phyloP scores from a whole-genome alignment of 2,797 vertebrate genomes.

The Macropodus opercularis region DNA sequence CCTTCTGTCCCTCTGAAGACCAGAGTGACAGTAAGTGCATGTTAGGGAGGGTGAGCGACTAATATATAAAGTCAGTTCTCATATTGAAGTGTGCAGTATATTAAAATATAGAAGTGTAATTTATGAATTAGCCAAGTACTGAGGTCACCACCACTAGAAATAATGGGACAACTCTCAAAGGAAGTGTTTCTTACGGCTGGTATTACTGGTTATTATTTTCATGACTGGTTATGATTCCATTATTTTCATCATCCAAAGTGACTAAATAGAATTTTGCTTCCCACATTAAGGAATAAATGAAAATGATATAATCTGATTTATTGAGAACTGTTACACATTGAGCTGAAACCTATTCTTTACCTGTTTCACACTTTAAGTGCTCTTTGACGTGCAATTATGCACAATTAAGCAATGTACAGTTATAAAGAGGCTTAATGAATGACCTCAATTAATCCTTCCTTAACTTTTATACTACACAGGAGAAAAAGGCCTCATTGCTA shows the following conservation, averaged over 20 bases:
- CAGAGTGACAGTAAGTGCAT: not conserved
- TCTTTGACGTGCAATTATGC: conserved; percentile 3
- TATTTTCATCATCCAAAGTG: too few species aligned
- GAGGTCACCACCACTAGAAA: too few species aligned
- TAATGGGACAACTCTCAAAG: not conserved
- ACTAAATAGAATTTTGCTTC: too few species aligned
- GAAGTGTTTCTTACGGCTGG: not conserved
- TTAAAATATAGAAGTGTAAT: not conserved
- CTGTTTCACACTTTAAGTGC: conserved; percentile 4
- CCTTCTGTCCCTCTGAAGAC: conserved; percentile 40
- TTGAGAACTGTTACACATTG: not conserved
- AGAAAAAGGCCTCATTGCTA: not conserved
- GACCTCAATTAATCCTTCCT: conserved; percentile 14
- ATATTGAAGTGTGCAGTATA: not conserved
- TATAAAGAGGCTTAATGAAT: conserved; percentile 10
- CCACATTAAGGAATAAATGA: not conserved
- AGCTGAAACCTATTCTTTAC: not conserved
- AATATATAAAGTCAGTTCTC: not conserved
- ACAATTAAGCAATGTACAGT: conserved; percentile 41
- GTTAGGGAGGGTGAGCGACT: not conserved
- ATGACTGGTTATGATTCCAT: too few species aligned
- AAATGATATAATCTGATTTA: not conserved
- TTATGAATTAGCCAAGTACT: not conserved
- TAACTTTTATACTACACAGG: not conserved
- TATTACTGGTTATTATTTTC: not conserved